Evolutionary conservation across 2,888 invertebrate species (phyloP).

Genomic region (Cremastobaeus sp.): DNA sequence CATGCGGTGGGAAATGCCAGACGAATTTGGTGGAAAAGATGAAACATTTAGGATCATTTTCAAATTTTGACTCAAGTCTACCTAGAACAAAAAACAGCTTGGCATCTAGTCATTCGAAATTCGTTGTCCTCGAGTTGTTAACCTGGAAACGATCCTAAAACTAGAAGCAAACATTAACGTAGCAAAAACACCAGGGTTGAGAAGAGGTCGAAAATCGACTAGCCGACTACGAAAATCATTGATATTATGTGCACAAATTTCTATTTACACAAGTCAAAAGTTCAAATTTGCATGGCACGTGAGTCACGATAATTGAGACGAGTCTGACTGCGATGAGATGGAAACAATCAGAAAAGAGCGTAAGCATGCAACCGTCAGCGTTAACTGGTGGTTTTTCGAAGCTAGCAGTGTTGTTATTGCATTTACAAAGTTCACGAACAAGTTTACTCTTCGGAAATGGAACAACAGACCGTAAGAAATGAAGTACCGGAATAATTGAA

Average conservation of each 20-base stretch:
- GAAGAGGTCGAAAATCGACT: conserved; percentile 35
- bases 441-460: background rate
- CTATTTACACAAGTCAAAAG: conserved; percentile 59
- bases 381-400: conserved; percentile 53
- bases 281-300: conserved; percentile 56
- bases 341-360: conserved; percentile 29
- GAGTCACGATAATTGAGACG: conserved; percentile 8
- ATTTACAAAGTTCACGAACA: conserved; percentile 5
- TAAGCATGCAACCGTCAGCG: conserved; percentile 60
- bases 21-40: conserved; percentile 9
- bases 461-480: background rate
- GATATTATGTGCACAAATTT: conserved; percentile 27
- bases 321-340: conserved; percentile 27
- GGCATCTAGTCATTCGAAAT: conserved; percentile 13
- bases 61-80: conserved; percentile 46
- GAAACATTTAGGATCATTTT: conserved; percentile 56
- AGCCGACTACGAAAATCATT: conserved; percentile 25
- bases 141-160: conserved; percentile 62
- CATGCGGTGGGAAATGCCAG: conserved; percentile 38
- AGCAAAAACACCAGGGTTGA: conserved; percentile 62
- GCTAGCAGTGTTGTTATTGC: conserved; percentile 19
- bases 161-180: conserved; percentile 57
- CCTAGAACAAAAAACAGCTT: conserved; percentile 40
- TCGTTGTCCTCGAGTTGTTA: conserved; percentile 54
- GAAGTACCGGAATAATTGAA: background rate